These are phyloP conservation scores for Natrix natrix DNA, from an alignment of 2,797 vertebrate genomes.

Conservation along the genomic window DNA sequence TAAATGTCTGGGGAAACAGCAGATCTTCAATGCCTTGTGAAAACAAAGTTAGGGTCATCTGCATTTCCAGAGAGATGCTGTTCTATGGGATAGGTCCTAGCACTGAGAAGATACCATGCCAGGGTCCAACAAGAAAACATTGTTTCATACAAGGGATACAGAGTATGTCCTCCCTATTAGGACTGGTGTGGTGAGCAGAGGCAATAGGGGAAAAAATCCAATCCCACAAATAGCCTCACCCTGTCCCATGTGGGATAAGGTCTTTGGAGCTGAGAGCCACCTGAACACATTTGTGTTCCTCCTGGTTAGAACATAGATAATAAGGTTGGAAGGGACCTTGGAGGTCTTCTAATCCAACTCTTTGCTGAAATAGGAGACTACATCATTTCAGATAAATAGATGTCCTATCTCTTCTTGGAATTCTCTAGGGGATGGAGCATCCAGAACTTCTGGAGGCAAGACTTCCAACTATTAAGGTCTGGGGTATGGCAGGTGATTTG, in stretches of 20 bases:
- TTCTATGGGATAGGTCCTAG: neutral
- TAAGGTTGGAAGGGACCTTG: neutral
- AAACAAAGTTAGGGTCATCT: neutral
- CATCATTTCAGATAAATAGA: neutral
- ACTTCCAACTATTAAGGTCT: neutral
- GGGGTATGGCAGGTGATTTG: neutral
- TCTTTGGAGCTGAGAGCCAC: neutral
- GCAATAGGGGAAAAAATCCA: neutral
- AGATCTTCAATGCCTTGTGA: neutral
- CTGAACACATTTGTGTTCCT: neutral
- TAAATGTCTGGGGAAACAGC: neutral
- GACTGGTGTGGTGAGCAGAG: neutral
- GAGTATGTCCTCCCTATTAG: neutral
- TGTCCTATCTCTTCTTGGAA: neutral
- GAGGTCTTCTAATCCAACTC: neutral
- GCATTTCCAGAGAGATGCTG: neutral
- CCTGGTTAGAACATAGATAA: neutral
- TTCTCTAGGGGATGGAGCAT: neutral
- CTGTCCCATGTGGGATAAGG: neutral
- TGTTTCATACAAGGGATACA: neutral
- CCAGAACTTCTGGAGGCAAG: neutral
- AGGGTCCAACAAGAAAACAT: neutral
- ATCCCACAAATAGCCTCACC: neutral
- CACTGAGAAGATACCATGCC: neutral
- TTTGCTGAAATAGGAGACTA: no score